These are phyloP conservation scores for Cryptus viduatorius DNA, from an alignment of 2,888 invertebrate species.

Conservation along the genomic window DNA sequence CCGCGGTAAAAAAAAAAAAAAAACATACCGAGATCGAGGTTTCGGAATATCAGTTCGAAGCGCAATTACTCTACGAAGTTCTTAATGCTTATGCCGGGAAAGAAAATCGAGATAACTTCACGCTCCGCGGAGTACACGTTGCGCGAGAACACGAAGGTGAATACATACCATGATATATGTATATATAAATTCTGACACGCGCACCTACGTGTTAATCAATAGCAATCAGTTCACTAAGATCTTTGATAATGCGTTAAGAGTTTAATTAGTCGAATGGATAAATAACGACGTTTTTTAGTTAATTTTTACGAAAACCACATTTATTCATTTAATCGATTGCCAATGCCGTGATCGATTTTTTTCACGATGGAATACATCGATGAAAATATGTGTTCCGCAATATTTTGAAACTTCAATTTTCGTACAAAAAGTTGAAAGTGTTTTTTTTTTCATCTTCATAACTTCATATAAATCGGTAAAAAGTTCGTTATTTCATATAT, in stretches of 20 bases:
- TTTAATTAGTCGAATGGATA: no score
- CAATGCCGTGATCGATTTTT: background rate
- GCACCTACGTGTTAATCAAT: background rate
- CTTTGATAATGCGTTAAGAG: no score
- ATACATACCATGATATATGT: background rate
- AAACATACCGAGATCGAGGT: conserved; percentile 4
- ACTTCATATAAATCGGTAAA: no score
- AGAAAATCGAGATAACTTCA: conserved; percentile 31
- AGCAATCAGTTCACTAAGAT: no score
- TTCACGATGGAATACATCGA: no score
- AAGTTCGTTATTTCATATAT: background rate
- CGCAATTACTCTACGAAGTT: background rate
- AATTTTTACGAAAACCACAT: background rate
- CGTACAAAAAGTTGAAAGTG: no score
- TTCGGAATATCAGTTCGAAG: background rate
- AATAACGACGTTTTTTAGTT: background rate
- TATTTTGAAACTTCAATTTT: no score
- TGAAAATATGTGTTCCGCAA: background rate
- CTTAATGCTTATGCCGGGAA: background rate
- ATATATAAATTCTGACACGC: background rate
- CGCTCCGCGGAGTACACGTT: background rate
- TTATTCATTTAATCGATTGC: background rate
- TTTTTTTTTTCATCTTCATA: no score
- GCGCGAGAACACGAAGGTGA: background rate
- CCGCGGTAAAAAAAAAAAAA: background rate